A percentile compares a stretch with the other conserved stretches of the same genome.
phyloP scores from a whole-genome alignment of 1,140 invertebrate genomes.

The Drosophila lacteicornis region DNA sequence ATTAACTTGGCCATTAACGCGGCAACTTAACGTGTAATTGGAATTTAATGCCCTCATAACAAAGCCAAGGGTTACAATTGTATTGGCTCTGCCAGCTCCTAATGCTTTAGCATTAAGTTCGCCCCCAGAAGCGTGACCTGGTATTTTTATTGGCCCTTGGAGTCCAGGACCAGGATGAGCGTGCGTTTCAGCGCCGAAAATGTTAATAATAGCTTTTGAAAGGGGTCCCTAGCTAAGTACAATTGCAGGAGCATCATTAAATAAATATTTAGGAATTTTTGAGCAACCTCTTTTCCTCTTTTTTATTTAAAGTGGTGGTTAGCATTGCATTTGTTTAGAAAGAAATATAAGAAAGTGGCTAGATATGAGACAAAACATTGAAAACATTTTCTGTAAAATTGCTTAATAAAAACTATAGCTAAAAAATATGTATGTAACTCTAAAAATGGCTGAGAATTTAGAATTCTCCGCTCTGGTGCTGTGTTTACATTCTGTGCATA shows the following conservation, averaged over 20 bases:
- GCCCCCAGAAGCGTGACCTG: slow-evolving; percentile 46
- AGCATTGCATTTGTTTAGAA: no score
- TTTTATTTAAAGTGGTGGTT: no score
- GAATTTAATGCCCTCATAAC: slow-evolving; percentile 71
- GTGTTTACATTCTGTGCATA: no score
- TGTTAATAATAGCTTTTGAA: slow-evolving; percentile 7
- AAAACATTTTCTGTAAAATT: no score
- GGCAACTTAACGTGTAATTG: slow-evolving; percentile 72
- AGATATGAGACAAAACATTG: no score
- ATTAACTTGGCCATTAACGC: slow-evolving; percentile 77
- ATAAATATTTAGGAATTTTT: neutral
- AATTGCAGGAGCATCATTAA: neutral
- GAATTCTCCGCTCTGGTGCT: no score
- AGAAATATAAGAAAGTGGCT: no score
- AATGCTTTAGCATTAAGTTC: slow-evolving; percentile 42
- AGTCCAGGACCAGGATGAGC: slow-evolving; percentile 18
- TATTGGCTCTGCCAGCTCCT: slow-evolving; percentile 28
- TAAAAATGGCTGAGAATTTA: no score
- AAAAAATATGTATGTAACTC: no score
- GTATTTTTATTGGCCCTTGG: slow-evolving; percentile 35
- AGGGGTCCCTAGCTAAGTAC: neutral
- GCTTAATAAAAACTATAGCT: no score
- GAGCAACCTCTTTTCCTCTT: no score
- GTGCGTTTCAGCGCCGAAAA: slow-evolving; percentile 2
- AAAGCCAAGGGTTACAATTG: slow-evolving; percentile 69